Evolutionary conservation across 1,140 invertebrate genomes (phyloP).

Genomic region (Cheumatopsyche charites): DNA sequence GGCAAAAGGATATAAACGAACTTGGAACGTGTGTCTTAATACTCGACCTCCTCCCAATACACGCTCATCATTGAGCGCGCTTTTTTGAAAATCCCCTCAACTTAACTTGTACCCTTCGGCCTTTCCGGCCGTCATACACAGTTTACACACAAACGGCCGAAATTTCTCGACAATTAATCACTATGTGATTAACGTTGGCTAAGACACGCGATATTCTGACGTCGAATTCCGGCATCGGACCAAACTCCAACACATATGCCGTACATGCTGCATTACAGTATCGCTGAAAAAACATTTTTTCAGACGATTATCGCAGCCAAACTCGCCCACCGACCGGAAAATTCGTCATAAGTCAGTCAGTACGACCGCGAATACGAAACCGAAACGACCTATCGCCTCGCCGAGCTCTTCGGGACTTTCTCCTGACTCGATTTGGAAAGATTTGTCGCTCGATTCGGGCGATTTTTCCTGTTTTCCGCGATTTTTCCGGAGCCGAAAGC

Average conservation of each 20-base stretch:
- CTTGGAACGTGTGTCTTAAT: too few relatives aligned
- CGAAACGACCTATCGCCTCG: constrained; percentile 33
- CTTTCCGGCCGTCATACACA: too few relatives aligned
- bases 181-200: neutral
- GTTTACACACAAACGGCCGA: too few relatives aligned
- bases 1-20: too few relatives aligned
- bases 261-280: too few relatives aligned
- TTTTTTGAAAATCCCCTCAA: too few relatives aligned
- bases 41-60: too few relatives aligned
- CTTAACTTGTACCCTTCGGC: too few relatives aligned
- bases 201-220: constrained; percentile 1
- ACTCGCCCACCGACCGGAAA: neutral
- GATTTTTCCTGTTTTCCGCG: neutral
- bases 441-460: neutral
- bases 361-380: constrained; percentile 37
- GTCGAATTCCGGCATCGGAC: neutral
- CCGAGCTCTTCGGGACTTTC: neutral
- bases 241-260: too few relatives aligned
- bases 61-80: too few relatives aligned
- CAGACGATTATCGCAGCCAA: neutral
- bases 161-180: too few relatives aligned
- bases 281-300: neutral
- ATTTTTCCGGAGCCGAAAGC: too few relatives aligned
- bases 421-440: neutral
- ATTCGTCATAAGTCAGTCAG: constrained; percentile 3